Base-by-base conservation (phyloP, 2,797 vertebrate species). In the Bovichtus variegatus region DNA sequence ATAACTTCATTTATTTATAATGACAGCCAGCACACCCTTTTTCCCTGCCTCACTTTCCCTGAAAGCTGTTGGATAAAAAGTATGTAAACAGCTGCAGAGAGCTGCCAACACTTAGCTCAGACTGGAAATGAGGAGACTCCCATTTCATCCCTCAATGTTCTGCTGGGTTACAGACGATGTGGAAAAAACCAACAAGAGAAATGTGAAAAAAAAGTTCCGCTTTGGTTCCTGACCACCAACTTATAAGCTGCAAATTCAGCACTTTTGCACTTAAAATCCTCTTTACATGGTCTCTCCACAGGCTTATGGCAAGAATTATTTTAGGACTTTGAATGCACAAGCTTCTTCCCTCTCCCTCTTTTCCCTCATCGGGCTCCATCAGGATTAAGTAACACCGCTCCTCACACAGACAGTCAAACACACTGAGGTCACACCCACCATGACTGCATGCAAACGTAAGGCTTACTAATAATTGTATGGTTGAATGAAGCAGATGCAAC, bases 101-200 rank as follows among this genome's bases (percentile, higher is more conserved):
- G 34, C 27, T 71, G 70, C 78, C 80, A 81, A 72, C 74, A 64
- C 53, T 84, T 2, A 74, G 34, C 75, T 88, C 81, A 78, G 58
- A 47, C 78, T 64, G 21, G 76, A 74, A 59, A 64, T 44, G 23
- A 63, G 44, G 62, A 81, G 49, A 82, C 78, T 77, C 62, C 59
- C 58, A 57, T 81, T 76, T 75, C 31, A 58, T 43, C 55, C 2
- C 62, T 72, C 23, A 41, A 36, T 49, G 36, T 72, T 44, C 63
- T 76, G 54, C 41, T 81, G 75, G 54, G 65, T 70, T 29, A 49
- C 60, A 57, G 15, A 64, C 2, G 0, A 54, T 29, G 41, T 71
- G 71, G 64, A 74, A 86, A 87, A 78, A 64, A 29, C n/a, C 40
- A 55, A 74, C 21, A 41, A 27, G 59, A 59, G 46, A 80, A 74